These are phyloP conservation scores for Rhagium mordax DNA, from an alignment of 2,888 invertebrate species.

Conservation along the genomic window DNA sequence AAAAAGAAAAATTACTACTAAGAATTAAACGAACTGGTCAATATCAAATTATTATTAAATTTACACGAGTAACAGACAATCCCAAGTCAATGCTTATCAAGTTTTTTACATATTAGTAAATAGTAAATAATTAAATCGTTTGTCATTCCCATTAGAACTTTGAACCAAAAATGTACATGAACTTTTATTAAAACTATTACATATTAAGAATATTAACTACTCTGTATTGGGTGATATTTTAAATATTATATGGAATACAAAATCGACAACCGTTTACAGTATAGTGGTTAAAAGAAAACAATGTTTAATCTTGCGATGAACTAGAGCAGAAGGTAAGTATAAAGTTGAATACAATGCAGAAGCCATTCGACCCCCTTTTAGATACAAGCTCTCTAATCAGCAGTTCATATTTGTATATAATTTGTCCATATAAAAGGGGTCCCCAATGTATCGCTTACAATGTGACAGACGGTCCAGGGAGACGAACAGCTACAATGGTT, in stretches of 20 bases:
- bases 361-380: constrained; percentile 40
- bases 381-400: constrained; percentile 65
- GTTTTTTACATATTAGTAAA: too few species aligned
- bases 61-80: too few species aligned
- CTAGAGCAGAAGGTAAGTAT: constrained; percentile 42
- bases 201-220: too few species aligned
- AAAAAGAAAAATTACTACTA: too few species aligned
- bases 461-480: constrained; percentile 65
- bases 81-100: too few species aligned
- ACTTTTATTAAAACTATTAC: too few species aligned
- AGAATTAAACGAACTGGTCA: too few species aligned
- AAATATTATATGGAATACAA: neutral
- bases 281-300: neutral
- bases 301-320: constrained; percentile 29
- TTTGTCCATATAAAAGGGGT: constrained; percentile 70
- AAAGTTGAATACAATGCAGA: constrained; percentile 48
- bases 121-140: too few species aligned
- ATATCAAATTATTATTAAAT: too few species aligned
- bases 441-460: constrained; percentile 68
- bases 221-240: too few species aligned
- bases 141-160: too few species aligned
- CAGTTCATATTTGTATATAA: constrained; percentile 72
- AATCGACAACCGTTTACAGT: neutral
- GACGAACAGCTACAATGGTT: constrained; percentile 42
- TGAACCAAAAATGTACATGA: too few species aligned